phyloP scores from a whole-genome alignment of 2,888 invertebrate species.

The Mythimna albipuncta region DNA sequence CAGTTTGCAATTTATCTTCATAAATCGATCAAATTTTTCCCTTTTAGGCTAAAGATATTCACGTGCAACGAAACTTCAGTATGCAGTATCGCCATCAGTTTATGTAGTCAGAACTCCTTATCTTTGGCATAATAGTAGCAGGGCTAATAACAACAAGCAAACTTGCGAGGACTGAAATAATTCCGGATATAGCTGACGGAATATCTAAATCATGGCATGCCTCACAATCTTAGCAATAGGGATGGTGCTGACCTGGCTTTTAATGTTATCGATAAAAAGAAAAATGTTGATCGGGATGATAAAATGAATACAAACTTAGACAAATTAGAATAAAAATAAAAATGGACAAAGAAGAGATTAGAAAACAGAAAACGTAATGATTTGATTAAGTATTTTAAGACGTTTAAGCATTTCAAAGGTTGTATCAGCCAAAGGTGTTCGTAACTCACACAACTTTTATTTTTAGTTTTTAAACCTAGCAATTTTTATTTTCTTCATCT shows the following conservation, averaged over 20 bases:
- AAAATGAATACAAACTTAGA: neutral
- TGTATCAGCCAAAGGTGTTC: too few relatives aligned
- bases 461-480: too few relatives aligned
- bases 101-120: slow-evolving; percentile 38
- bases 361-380: neutral
- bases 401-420: neutral
- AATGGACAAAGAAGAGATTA: neutral
- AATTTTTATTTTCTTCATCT: neutral
- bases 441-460: too few relatives aligned
- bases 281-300: neutral
- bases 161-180: slow-evolving; percentile 56
- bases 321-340: neutral
- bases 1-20: too few relatives aligned
- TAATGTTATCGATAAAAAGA: slow-evolving; percentile 26
- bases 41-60: neutral
- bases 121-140: slow-evolving; percentile 49
- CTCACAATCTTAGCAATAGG: slow-evolving; percentile 47
- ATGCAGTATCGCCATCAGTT: slow-evolving; percentile 16
- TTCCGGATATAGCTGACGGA: slow-evolving; percentile 65
- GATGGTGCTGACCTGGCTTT: slow-evolving; percentile 5
- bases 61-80: slow-evolving; percentile 2
- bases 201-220: slow-evolving; percentile 64
- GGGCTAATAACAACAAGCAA: slow-evolving; percentile 57
- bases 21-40: neutral
- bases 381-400: too few relatives aligned